Percentiles rank a stretch among this genome's conserved stretches.
phyloP scores from a whole-genome alignment of 2,113 vertebrate species.

The Puffinus mauretanicus region DNA sequence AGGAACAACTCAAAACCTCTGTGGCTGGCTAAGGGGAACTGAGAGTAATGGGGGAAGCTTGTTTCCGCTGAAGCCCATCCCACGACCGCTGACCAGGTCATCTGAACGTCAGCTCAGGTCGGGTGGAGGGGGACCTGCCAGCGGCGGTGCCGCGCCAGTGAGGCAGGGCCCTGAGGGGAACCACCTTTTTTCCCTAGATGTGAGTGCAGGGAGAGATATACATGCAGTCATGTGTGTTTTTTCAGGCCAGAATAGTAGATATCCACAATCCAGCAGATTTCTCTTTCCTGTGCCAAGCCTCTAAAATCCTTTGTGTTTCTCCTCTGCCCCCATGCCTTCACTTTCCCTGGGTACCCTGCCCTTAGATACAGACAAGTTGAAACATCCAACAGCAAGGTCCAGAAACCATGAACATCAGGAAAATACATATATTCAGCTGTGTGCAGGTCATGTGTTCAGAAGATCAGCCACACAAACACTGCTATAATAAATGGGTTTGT shows the following conservation, averaged over 20 bases:
- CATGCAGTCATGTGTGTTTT: background rate
- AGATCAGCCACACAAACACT: background rate
- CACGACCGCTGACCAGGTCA: background rate
- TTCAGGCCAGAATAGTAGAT: background rate
- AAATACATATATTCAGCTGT: background rate
- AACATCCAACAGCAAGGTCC: background rate
- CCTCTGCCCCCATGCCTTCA: accelerated
- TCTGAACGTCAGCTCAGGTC: accelerated
- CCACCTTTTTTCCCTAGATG: background rate
- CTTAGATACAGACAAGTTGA: background rate
- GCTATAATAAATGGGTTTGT: background rate
- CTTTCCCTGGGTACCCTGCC: background rate
- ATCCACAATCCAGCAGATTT: background rate
- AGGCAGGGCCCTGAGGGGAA: accelerated
- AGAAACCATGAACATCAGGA: background rate
- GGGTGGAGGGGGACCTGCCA: background rate
- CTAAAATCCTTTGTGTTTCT: background rate
- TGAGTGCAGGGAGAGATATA: background rate
- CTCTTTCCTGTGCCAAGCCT: background rate
- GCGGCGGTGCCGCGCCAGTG: accelerated
- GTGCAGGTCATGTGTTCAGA: background rate
- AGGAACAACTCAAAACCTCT: conserved; percentile 30
- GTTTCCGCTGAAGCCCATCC: background rate
- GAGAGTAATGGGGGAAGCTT: background rate
- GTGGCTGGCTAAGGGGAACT: background rate